phyloP scores from a whole-genome alignment of 2,797 vertebrate genomes.

The Peromyscus nudipes region DNA sequence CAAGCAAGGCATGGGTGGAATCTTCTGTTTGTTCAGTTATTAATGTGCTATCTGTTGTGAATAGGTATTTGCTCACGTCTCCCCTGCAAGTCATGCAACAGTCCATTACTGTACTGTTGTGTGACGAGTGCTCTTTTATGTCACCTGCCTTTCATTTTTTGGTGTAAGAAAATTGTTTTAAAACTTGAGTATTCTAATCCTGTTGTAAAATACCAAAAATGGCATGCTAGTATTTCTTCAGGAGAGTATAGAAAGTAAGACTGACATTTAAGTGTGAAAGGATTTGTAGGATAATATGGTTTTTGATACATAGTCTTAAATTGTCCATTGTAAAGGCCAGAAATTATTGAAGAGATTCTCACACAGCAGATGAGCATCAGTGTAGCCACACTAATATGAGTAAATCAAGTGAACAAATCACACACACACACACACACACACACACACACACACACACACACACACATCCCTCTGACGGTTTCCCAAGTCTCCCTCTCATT shows the following conservation, averaged over 20 bases:
- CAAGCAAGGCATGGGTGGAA: neutral
- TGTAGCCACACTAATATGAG: neutral
- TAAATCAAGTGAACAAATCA: neutral
- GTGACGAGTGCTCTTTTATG: neutral
- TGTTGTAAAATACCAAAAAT: neutral
- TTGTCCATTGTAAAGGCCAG: neutral
- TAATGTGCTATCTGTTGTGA: neutral
- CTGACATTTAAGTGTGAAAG: neutral
- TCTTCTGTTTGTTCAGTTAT: neutral
- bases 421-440: neutral
- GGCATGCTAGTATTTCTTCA: neutral
- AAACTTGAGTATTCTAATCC: slow-evolving; percentile 29
- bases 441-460: neutral
- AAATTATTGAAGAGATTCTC: neutral
- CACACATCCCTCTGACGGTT: neutral
- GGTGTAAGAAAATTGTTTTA: neutral
- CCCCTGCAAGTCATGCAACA: neutral
- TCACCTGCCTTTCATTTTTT: neutral
- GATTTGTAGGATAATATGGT: neutral
- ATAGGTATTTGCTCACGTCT: neutral
- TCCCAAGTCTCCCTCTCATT: neutral
- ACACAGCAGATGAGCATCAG: neutral
- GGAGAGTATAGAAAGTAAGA: neutral
- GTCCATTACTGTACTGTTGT: neutral
- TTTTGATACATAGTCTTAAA: neutral